Percentiles rank a stretch among this genome's conserved stretches.
These are phyloP conservation scores for Cherax quadricarinatus DNA, from an alignment of 1,140 invertebrate species.

Conservation along the genomic window DNA sequence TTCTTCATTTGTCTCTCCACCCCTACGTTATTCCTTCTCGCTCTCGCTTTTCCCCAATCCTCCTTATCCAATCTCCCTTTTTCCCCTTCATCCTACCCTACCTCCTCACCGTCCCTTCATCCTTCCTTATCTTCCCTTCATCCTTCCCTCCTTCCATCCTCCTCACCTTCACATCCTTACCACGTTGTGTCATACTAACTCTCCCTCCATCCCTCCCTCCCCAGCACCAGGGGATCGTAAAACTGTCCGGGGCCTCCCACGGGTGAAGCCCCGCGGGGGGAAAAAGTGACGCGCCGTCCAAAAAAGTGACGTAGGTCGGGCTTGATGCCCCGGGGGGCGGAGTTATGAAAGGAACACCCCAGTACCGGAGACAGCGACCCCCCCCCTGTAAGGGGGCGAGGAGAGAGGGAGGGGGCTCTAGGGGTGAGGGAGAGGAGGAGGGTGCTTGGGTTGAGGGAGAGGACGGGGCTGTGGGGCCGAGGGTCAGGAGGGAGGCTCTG, in stretches of 20 bases:
- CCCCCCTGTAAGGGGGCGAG: background rate
- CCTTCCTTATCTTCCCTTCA: too few relatives aligned
- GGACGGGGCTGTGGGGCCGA: background rate
- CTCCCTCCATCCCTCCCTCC: background rate
- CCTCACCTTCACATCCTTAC: slow-evolving; percentile 10
- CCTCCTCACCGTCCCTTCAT: background rate
- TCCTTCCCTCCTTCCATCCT: background rate
- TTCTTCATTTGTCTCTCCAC: background rate
- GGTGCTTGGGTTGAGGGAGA: background rate
- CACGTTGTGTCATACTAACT: slow-evolving; percentile 25
- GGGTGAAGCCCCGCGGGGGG: slow-evolving; percentile 30
- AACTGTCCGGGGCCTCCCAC: slow-evolving; percentile 54
- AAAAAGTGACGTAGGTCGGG: slow-evolving; percentile 65
- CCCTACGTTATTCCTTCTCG: background rate
- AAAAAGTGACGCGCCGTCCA: slow-evolving; percentile 55
- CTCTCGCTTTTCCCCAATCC: background rate
- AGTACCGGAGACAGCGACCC: slow-evolving; percentile 12
- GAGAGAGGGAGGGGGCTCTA: slow-evolving; percentile 1
- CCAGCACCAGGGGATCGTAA: slow-evolving; percentile 60
- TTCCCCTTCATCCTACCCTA: background rate
- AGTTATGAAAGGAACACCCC: slow-evolving; percentile 61
- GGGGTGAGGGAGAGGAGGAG: background rate
- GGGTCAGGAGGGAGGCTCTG: background rate
- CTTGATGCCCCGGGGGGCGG: slow-evolving; percentile 59
- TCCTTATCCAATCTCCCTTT: background rate